These are phyloP conservation scores for Caracal caracal DNA, from an alignment of 2,113 vertebrate species.

Conservation along the genomic window DNA sequence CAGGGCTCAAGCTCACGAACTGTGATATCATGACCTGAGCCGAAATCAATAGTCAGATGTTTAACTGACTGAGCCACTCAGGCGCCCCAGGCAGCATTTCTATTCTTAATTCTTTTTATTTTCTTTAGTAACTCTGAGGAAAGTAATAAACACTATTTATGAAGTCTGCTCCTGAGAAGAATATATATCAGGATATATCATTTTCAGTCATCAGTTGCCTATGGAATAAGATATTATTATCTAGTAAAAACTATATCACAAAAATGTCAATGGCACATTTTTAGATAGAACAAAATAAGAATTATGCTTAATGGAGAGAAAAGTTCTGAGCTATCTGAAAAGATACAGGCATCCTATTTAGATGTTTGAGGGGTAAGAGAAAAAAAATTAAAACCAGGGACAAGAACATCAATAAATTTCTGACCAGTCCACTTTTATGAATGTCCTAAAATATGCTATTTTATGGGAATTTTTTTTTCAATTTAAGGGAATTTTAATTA, in stretches of 20 bases:
- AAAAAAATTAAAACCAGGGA: background rate
- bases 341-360: background rate
- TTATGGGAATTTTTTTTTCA: background rate
- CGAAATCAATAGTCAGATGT: too few species aligned
- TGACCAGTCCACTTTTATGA: background rate
- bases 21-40: too few species aligned
- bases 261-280: background rate
- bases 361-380: background rate
- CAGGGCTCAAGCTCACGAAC: too few species aligned
- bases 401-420: background rate
- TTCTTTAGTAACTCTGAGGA: background rate
- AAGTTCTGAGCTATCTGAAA: background rate
- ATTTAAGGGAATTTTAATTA: background rate
- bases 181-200: background rate
- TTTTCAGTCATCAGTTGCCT: background rate
- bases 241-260: background rate
- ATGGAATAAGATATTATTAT: background rate
- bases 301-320: background rate
- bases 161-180: background rate
- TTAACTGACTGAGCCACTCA: too few species aligned
- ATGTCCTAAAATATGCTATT: background rate
- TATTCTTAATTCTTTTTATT: background rate
- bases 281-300: background rate
- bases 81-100: background rate
- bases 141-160: background rate